These are phyloP conservation scores for Orcinus orca DNA, from an alignment of 2,113 vertebrate genomes.

Conservation along the genomic window DNA sequence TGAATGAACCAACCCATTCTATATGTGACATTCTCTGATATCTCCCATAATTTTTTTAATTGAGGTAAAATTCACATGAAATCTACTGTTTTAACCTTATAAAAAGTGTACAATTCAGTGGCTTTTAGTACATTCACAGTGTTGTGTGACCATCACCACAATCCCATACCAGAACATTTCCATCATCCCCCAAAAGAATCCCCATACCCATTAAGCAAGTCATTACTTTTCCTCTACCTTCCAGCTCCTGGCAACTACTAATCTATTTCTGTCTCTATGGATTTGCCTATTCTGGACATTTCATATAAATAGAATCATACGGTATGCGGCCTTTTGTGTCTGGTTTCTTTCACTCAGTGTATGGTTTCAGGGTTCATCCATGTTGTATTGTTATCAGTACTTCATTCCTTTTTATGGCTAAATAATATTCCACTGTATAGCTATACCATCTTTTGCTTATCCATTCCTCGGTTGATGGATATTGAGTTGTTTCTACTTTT, in stretches of 20 bases:
- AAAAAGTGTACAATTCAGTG: too few relatives aligned
- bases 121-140: too few relatives aligned
- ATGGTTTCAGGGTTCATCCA: neutral
- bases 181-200: too few relatives aligned
- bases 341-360: neutral
- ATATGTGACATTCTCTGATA: neutral
- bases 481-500: neutral
- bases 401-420: neutral
- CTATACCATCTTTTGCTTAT: neutral
- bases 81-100: neutral
- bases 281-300: too few relatives aligned
- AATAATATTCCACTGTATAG: neutral
- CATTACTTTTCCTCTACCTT: too few relatives aligned
- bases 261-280: too few relatives aligned
- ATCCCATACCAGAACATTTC: too few relatives aligned
- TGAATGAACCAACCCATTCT: neutral
- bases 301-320: too few relatives aligned
- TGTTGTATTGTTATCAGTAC: neutral
- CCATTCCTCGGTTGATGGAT: neutral
- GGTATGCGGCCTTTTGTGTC: too few relatives aligned
- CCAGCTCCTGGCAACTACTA: too few relatives aligned
- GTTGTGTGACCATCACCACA: too few relatives aligned
- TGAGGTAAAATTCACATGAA: neutral
- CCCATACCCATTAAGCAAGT: too few relatives aligned
- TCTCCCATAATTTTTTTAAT: neutral